phyloP scores from a whole-genome alignment of 2,797 vertebrate species.

The Hemibagrus guttatus region DNA sequence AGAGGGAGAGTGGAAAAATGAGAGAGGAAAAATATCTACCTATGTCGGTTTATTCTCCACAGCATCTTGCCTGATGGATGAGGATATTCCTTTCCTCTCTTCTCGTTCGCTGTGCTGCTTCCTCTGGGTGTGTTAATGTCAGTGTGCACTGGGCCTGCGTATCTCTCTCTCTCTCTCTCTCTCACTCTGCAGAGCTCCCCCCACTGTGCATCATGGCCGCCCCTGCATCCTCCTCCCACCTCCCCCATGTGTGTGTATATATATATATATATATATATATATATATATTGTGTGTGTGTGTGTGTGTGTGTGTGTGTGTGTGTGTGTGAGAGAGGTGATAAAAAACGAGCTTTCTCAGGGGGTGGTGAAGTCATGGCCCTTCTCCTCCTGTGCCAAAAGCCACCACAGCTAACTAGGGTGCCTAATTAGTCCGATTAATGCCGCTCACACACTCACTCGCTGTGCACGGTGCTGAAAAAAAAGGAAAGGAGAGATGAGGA shows the following conservation, averaged over 20 bases:
- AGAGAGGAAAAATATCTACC: constrained; percentile 67
- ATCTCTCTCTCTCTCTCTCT: constrained; percentile 43
- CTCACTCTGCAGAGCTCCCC: constrained; percentile 63
- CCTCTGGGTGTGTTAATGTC: constrained; percentile 78
- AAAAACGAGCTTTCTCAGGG: constrained; percentile 37
- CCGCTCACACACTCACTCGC: constrained; percentile 24
- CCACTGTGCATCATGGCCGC: constrained; percentile 47
- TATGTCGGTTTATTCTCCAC: constrained; percentile 62
- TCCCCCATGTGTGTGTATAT: constrained; percentile 21
- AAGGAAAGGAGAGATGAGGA: not conserved
- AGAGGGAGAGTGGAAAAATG: constrained; percentile 52
- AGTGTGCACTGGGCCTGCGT: constrained; percentile 69
- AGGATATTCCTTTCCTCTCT: constrained; percentile 63
- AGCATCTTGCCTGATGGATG: constrained; percentile 64
- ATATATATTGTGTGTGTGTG: constrained; percentile 25
- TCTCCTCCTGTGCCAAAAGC: constrained; percentile 45
- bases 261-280: no score
- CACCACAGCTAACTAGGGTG: constrained; percentile 41
- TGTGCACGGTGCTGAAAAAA: not conserved
- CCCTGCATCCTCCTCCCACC: constrained; percentile 51
- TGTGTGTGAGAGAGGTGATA: constrained; percentile 2
- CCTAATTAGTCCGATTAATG: constrained; percentile 60
- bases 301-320: not conserved
- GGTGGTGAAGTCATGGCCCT: constrained; percentile 52
- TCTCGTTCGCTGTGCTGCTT: constrained; percentile 67